Conservation (phyloP, 1,140 invertebrate species). For the Calliopsis andreniformis region DNA sequence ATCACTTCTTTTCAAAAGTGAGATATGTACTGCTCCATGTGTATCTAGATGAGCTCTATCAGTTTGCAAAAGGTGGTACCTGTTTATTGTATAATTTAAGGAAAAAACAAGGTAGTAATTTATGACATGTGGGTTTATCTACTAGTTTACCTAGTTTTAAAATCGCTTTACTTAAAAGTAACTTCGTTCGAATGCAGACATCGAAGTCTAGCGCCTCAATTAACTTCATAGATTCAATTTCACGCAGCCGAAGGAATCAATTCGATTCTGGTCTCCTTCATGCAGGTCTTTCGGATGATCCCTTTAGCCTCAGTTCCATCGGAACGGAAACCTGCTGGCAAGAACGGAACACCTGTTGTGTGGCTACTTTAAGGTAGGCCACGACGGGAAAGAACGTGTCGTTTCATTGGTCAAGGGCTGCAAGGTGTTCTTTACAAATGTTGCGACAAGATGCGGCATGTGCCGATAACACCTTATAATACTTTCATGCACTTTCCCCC, state of each 20-base stretch:
- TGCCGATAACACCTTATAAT: conserved; percentile 9
- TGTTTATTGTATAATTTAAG: no score
- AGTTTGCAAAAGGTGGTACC: no score
- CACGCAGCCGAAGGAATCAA: conserved; percentile 3
- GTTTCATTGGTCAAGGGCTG: conserved; percentile 34
- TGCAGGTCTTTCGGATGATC: not conserved
- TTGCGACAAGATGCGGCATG: conserved; percentile 59
- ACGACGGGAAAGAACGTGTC: conserved; percentile 20
- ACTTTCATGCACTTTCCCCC: no score
- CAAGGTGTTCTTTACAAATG: conserved; percentile 36
- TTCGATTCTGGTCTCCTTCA: not conserved
- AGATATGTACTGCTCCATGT: no score
- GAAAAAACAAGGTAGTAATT: no score
- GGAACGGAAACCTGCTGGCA: conserved; percentile 25
- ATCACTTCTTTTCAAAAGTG: no score
- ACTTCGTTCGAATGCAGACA: no score
- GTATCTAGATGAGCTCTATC: no score
- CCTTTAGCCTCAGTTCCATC: conserved; percentile 23
- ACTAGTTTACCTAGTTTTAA: no score
- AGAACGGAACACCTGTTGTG: conserved; percentile 46
- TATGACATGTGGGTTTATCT: no score
- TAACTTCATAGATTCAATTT: conserved; percentile 12
- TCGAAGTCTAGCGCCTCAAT: no score
- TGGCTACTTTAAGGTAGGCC: conserved; percentile 48
- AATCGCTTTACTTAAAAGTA: no score